Conservation (phyloP, 2,113 vertebrate genomes). For the Rhineura floridana region DNA sequence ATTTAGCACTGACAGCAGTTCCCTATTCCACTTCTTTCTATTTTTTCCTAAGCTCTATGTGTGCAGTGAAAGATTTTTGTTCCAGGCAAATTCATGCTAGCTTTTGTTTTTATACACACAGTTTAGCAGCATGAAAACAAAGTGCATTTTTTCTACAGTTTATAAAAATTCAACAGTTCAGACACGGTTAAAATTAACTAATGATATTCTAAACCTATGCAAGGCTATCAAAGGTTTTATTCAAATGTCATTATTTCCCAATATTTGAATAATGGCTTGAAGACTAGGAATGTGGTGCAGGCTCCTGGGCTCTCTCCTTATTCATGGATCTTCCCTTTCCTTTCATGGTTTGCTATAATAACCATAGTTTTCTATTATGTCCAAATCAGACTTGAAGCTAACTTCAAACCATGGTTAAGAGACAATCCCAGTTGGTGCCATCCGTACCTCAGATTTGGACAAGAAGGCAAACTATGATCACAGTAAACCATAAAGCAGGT, state of each 20-base stretch:
- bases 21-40: constrained; percentile 29
- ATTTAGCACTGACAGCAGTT: constrained; percentile 56
- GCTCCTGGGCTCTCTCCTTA: neutral
- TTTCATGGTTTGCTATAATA: neutral
- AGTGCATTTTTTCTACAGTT: constrained; percentile 19
- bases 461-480: neutral
- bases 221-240: neutral
- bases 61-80: neutral
- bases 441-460: neutral
- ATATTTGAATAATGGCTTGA: neutral
- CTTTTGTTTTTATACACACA: constrained; percentile 25
- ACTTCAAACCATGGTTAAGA: neutral
- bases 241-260: neutral
- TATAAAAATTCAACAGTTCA: constrained; percentile 12
- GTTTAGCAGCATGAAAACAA: constrained; percentile 10
- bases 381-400: neutral
- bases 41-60: neutral
- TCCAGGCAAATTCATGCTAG: constrained; percentile 33
- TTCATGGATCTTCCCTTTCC: neutral
- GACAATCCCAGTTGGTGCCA: neutral
- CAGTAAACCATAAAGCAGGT: neutral
- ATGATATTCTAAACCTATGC: neutral
- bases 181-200: constrained; percentile 25
- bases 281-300: neutral
- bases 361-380: neutral